These are phyloP conservation scores for Dynastes maya DNA, from an alignment of 2,888 invertebrate species.

Conservation along the genomic window DNA sequence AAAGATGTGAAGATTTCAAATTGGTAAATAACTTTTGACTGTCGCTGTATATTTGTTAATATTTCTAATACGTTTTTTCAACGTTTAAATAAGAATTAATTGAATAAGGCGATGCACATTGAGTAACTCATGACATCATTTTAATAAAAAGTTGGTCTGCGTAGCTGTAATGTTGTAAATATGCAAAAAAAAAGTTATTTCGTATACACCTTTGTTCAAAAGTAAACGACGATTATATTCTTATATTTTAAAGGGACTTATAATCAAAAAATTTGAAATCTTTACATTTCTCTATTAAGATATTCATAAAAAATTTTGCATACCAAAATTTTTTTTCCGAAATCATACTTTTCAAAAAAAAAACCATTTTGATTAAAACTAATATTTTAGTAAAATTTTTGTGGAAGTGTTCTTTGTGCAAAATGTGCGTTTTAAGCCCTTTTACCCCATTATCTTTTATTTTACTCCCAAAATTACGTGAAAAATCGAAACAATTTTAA, in stretches of 20 bases:
- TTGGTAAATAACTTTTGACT: background rate
- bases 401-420: conserved; percentile 22
- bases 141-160: background rate
- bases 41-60: conserved; percentile 3
- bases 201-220: background rate
- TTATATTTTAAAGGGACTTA: background rate
- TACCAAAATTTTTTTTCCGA: too few species aligned
- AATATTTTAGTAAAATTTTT: background rate
- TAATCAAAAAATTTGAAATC: background rate
- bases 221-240: background rate
- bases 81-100: background rate
- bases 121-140: conserved; percentile 19
- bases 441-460: background rate
- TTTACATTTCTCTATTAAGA: background rate
- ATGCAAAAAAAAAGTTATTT: background rate
- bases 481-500: conserved; percentile 13
- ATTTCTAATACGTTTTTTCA: background rate
- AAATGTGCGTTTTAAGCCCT: conserved; percentile 31
- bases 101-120: background rate
- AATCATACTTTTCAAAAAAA: background rate
- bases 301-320: too few species aligned
- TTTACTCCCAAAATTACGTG: background rate
- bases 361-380: background rate
- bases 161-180: background rate
- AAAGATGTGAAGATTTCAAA: too few species aligned